Evolutionary conservation across 2,888 invertebrate species (phyloP).

Genomic region (Hirtodrosophila cameraria): DNA sequence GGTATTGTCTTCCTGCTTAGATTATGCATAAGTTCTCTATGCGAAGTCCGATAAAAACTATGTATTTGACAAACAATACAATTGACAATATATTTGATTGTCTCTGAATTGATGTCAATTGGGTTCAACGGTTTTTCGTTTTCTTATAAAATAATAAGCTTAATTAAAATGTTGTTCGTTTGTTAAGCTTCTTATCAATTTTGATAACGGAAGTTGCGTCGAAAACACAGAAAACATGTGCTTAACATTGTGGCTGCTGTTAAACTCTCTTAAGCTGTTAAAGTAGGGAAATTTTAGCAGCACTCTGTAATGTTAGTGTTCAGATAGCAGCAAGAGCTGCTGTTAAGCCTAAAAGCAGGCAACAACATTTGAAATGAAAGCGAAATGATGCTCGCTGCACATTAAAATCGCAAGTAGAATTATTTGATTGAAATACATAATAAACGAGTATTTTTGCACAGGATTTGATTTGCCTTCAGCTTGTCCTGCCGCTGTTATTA

Average conservation of each 20-base stretch:
- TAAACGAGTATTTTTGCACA: conserved; percentile 21
- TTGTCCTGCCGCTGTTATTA: conserved; percentile 39
- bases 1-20: too few species aligned
- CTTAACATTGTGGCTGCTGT: not conserved
- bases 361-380: conserved; percentile 30
- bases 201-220: conserved; percentile 36
- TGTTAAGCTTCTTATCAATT: conserved; percentile 44
- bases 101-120: conserved; percentile 14
- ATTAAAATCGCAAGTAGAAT: conserved; percentile 22
- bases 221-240: not conserved
- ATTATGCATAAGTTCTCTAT: too few species aligned
- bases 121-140: not conserved
- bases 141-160: too few species aligned
- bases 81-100: too few species aligned
- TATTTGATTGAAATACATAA: conserved; percentile 40
- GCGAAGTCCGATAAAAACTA: too few species aligned
- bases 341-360: conserved; percentile 1
- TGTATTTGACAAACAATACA: too few species aligned
- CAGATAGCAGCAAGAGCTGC: not conserved
- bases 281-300: conserved; percentile 60
- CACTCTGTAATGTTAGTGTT: not conserved
- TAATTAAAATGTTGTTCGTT: too few species aligned
- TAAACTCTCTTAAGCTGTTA: conserved; percentile 64
- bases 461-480: conserved; percentile 26
- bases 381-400: conserved; percentile 1